These are phyloP conservation scores for Drosophila atripex DNA, from an alignment of 2,888 invertebrate genomes.

Conservation along the genomic window DNA sequence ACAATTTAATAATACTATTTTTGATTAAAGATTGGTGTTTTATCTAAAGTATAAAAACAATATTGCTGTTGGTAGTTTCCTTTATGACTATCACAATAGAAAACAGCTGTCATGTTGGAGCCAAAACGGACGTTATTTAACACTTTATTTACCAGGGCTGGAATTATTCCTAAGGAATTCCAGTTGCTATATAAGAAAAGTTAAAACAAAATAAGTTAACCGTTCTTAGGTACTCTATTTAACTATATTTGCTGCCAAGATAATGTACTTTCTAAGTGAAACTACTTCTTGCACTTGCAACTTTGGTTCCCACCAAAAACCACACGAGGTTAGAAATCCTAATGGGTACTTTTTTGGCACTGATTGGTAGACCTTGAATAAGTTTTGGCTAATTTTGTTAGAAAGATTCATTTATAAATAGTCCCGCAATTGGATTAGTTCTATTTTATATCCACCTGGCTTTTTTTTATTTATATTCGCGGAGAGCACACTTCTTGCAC, in stretches of 20 bases:
- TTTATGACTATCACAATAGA: conserved; percentile 44
- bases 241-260: no score
- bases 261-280: neutral
- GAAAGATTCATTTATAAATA: neutral
- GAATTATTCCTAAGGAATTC: neutral
- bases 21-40: neutral
- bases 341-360: neutral
- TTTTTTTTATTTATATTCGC: conserved; percentile 23
- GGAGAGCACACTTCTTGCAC: conserved; percentile 34
- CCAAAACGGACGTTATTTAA: conserved; percentile 16
- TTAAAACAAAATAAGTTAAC: neutral
- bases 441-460: conserved; percentile 33
- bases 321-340: conserved; percentile 17
- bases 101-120: conserved; percentile 55
- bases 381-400: neutral
- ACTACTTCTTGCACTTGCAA: neutral
- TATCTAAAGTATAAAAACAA: conserved; percentile 8
- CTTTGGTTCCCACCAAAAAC: conserved; percentile 8
- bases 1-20: neutral
- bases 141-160: conserved; percentile 38
- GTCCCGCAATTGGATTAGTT: conserved; percentile 12
- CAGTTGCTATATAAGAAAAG: neutral
- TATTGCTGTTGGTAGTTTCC: neutral
- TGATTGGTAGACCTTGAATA: neutral
- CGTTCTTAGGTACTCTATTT: no score